These are phyloP conservation scores for Turdus rufiventris DNA, from an alignment of 2,113 vertebrate species.

Conservation along the genomic window DNA sequence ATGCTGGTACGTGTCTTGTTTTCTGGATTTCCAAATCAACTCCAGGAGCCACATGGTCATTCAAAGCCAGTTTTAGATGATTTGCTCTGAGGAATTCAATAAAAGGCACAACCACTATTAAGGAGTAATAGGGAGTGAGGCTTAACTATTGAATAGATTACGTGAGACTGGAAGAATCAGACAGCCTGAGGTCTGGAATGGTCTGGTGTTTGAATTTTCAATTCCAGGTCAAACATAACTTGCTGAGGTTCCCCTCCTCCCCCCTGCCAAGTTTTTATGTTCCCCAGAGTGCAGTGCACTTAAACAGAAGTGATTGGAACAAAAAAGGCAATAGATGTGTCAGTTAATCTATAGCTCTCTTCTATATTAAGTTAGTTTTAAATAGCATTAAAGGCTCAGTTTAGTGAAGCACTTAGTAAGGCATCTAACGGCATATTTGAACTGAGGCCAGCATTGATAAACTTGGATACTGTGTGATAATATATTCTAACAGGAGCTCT, in stretches of 20 bases:
- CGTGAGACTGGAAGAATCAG: not conserved
- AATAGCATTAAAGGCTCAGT: constrained; percentile 57
- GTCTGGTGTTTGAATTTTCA: not conserved
- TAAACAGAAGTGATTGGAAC: constrained; percentile 10
- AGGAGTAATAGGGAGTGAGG: not conserved
- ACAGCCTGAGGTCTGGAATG: not conserved
- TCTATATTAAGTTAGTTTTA: constrained; percentile 58
- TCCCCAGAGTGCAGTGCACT: not conserved
- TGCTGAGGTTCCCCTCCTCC: not conserved
- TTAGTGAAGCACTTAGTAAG: constrained; percentile 47
- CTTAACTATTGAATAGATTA: not conserved
- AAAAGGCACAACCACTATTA: not conserved
- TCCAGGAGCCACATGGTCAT: not conserved
- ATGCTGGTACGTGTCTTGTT: not conserved
- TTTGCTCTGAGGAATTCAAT: constrained; percentile 6
- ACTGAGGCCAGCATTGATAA: constrained; percentile 53
- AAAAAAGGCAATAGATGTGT: constrained; percentile 4
- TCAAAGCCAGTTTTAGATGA: not conserved
- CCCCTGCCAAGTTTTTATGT: not conserved
- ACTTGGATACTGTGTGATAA: constrained; percentile 21
- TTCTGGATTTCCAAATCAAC: constrained; percentile 1
- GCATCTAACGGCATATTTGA: constrained; percentile 54
- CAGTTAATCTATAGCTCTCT: constrained; percentile 41
- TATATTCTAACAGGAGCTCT: not conserved
- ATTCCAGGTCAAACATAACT: not conserved